Base-by-base conservation (phyloP, 2,797 vertebrate genomes). In the Acropternis orthonyx region DNA sequence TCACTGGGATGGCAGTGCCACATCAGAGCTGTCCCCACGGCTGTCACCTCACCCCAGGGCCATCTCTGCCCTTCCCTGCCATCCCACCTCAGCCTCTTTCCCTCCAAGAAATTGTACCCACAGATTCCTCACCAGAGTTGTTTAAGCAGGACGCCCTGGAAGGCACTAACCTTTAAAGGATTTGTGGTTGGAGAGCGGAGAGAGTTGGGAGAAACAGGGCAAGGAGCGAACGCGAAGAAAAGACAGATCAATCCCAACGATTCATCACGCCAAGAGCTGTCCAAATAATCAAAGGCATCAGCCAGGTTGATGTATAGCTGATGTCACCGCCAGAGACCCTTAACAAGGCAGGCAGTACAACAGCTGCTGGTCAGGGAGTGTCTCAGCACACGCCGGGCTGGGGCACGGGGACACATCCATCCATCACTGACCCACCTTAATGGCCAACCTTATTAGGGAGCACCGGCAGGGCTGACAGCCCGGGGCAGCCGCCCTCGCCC, bases 261-360 rank as follows among this genome's bases (percentile, higher is more conserved):
- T 98, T 94, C 96, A 97, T 97, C 97, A 97, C 95, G 97, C 96
- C 97, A 95, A 65, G 96, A 96, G 96, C 96, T 97, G 97, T 97
- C 97, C 96, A 97, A 95, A 97, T 97, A 98, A 98, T 98, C 97
- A 97, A 97, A 97, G 98, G 94, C 97, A 96, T 97, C 97, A 97
- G 97, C 96, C 93, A 71, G 94, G 94, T 97, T 98, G 98, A 98
- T 98, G 93, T 97, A 98, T 97, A 96, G 97, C 94, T 92, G 93
- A 97, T 98, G 98, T 98, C 98, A 98, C 96, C 86, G 74, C 86
- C 95, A 66, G 96, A 96, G 97, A 97, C 97, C 97, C 98, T 97
- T 98, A 98, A 98, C 97, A 98, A 98, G 97, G 97, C 95, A 94
- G 96, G 91, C 92, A 95, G 96, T 86, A 91, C 94, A 92, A 83